Evolutionary conservation across 2,888 invertebrate species (phyloP).

Genomic region (Drosophila multiciliata): DNA sequence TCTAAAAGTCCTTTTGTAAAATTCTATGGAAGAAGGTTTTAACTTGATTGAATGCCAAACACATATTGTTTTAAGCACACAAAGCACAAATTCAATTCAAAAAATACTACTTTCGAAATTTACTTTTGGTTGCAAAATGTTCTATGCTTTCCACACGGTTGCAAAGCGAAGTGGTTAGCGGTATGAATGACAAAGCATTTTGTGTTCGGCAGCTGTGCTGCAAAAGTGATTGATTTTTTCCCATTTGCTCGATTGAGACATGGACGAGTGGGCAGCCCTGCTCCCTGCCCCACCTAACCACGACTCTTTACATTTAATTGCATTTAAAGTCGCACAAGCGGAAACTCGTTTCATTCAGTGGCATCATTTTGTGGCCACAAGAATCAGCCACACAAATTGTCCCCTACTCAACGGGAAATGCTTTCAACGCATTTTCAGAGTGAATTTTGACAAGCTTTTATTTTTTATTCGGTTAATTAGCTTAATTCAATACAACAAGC

Average conservation of each 20-base stretch:
- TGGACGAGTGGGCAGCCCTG: neutral
- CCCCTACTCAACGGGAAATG: constrained; percentile 5
- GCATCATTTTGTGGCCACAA: constrained; percentile 18
- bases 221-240: constrained; percentile 70
- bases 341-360: constrained; percentile 38
- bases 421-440: constrained; percentile 2
- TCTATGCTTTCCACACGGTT: neutral
- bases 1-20: neutral
- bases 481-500: constrained; percentile 5
- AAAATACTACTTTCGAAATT: neutral
- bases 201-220: constrained; percentile 63
- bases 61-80: neutral
- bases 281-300: neutral
- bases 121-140: neutral
- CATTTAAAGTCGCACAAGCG: constrained; percentile 61
- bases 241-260: constrained; percentile 24
- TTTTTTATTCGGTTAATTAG: constrained; percentile 2
- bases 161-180: constrained; percentile 47
- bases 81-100: neutral
- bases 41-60: neutral
- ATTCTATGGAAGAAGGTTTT: neutral
- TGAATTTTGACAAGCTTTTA: neutral
- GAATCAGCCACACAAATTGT: constrained; percentile 13
- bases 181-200: constrained; percentile 73
- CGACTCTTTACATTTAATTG: constrained; percentile 58